phyloP scores from a whole-genome alignment of 2,797 vertebrate genomes.

The Brachymystax lenok region DNA sequence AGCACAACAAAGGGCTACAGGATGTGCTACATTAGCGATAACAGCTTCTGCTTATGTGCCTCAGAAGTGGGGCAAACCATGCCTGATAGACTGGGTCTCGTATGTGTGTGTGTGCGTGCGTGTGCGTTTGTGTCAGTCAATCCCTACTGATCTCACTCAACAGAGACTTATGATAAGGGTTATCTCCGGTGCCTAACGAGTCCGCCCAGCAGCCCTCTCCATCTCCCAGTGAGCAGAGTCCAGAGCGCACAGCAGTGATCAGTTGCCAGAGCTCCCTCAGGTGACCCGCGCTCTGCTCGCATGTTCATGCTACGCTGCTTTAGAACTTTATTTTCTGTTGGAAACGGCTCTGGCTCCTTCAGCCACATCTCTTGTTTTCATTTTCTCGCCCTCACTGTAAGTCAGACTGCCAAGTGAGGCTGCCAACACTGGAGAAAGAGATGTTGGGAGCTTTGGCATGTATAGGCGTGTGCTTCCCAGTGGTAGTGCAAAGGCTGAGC shows the following conservation, averaged over 20 bases:
- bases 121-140: constrained; percentile 31
- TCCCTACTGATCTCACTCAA: constrained; percentile 59
- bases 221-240: constrained; percentile 43
- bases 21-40: constrained; percentile 55
- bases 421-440: constrained; percentile 60
- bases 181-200: constrained; percentile 67
- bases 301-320: constrained; percentile 59
- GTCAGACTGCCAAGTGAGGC: constrained; percentile 65
- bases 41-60: not conserved
- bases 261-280: constrained; percentile 49
- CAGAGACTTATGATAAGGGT: constrained; percentile 66
- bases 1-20: constrained; percentile 37
- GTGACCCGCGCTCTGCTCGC: constrained; percentile 42
- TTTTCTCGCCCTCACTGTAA: constrained; percentile 54
- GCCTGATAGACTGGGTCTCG: constrained; percentile 5
- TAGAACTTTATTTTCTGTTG: constrained; percentile 63
- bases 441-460: constrained; percentile 65
- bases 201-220: constrained; percentile 53
- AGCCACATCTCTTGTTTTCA: constrained; percentile 21
- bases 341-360: constrained; percentile 43
- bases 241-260: constrained; percentile 37
- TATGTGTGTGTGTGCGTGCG: constrained; percentile 13
- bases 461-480: constrained; percentile 36
- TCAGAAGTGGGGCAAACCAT: constrained; percentile 22
- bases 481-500: not conserved